Percentiles rank a stretch among this genome's conserved stretches.
Evolutionary conservation across 2,797 vertebrate species (phyloP).

Genomic region (Lithobates sylvaticus): DNA sequence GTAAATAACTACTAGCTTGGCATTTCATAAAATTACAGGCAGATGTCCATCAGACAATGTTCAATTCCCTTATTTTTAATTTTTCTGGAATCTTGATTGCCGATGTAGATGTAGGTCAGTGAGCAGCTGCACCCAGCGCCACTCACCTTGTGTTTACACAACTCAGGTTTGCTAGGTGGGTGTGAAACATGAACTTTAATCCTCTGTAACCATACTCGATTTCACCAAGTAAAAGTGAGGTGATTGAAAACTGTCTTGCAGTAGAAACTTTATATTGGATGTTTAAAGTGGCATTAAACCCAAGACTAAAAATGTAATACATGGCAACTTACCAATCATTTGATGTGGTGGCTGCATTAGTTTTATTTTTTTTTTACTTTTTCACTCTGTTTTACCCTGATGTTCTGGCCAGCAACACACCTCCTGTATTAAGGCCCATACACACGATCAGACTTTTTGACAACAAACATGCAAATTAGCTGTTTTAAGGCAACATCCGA

Average conservation of each 20-base stretch:
- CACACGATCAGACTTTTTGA: too few species aligned
- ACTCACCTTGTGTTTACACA: conserved; percentile 25
- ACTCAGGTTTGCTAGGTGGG: conserved; percentile 25
- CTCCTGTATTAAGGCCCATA: too few species aligned
- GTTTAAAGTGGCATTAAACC: too few species aligned
- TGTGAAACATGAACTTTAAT: conserved; percentile 25
- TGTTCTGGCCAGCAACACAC: too few species aligned
- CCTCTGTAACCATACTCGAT: background rate
- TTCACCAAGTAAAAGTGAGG: conserved; percentile 2
- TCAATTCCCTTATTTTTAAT: background rate
- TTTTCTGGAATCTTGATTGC: background rate
- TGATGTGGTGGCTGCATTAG: too few species aligned
- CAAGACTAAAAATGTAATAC: too few species aligned
- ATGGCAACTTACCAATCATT: too few species aligned
- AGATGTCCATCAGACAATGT: background rate
- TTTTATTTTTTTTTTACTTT: too few species aligned
- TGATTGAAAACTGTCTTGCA: background rate
- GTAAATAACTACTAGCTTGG: background rate
- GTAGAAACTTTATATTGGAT: background rate
- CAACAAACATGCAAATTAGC: too few species aligned
- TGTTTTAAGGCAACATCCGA: too few species aligned
- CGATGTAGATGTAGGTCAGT: background rate
- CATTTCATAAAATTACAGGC: background rate
- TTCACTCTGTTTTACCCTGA: too few species aligned
- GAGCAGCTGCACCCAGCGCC: conserved; percentile 20